These are phyloP conservation scores for Riparia riparia DNA, from an alignment of 2,113 vertebrate genomes.

Conservation along the genomic window DNA sequence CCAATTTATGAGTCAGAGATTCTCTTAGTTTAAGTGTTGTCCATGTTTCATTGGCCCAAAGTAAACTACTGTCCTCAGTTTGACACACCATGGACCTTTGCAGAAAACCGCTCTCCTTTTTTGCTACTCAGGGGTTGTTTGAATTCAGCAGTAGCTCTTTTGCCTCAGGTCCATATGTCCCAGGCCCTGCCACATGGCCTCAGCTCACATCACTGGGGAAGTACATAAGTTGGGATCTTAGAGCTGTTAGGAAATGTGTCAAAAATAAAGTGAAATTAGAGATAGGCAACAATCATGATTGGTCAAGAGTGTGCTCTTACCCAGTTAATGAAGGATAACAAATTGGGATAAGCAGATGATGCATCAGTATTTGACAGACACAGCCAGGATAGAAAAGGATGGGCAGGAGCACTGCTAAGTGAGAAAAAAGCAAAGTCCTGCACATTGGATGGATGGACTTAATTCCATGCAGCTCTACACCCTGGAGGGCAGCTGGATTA, in stretches of 20 bases:
- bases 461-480: background rate
- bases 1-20: background rate
- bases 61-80: background rate
- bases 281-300: background rate
- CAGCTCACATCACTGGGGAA: background rate
- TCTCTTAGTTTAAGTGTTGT: background rate
- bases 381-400: background rate
- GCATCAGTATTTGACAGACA: background rate
- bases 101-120: background rate
- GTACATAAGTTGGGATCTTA: accelerated
- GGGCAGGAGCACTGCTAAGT: background rate
- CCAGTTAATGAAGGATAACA: background rate
- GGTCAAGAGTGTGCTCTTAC: background rate
- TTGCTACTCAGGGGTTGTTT: background rate
- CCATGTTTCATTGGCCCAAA: background rate
- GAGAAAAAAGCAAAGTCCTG: background rate
- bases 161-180: background rate
- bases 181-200: background rate
- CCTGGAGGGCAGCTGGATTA: background rate
- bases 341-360: background rate
- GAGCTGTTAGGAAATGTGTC: background rate
- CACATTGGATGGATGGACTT: background rate
- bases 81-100: background rate
- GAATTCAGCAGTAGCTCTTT: background rate
- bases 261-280: background rate